A percentile compares a stretch with the other conserved stretches of the same genome.
These are phyloP conservation scores for Tamandua tetradactyla DNA, from an alignment of 2,797 vertebrate species.

Conservation along the genomic window DNA sequence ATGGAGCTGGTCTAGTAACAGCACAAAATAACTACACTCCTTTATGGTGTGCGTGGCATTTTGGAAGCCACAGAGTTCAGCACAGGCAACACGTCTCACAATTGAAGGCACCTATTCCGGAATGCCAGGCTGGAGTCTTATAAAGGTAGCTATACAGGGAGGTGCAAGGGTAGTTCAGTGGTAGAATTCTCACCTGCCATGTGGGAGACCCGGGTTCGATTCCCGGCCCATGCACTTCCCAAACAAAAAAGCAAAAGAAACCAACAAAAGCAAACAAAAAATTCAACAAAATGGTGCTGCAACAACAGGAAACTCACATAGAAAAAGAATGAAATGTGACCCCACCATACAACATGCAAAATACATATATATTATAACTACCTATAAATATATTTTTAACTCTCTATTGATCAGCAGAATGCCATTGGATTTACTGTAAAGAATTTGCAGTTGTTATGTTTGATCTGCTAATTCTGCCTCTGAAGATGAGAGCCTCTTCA, in stretches of 20 bases:
- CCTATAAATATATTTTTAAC: not conserved
- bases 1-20: not conserved
- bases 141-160: not conserved
- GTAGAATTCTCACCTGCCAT: too few species aligned
- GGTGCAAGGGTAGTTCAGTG: too few species aligned
- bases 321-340: too few species aligned
- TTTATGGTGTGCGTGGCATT: not conserved
- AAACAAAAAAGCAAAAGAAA: too few species aligned
- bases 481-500: not conserved
- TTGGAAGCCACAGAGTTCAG: not conserved
- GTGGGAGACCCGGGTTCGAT: too few species aligned
- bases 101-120: not conserved
- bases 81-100: not conserved
- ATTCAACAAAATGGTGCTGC: too few species aligned
- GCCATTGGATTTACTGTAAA: not conserved
- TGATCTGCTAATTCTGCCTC: not conserved
- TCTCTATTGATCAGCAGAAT: not conserved
- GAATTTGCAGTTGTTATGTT: not conserved
- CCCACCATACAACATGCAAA: too few species aligned
- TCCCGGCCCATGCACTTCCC: too few species aligned
- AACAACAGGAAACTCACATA: too few species aligned
- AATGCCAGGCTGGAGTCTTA: not conserved
- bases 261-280: too few species aligned
- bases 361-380: too few species aligned
- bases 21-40: not conserved